phyloP scores from a whole-genome alignment of 1,140 invertebrate species.

The Pollicipes pollicipes region DNA sequence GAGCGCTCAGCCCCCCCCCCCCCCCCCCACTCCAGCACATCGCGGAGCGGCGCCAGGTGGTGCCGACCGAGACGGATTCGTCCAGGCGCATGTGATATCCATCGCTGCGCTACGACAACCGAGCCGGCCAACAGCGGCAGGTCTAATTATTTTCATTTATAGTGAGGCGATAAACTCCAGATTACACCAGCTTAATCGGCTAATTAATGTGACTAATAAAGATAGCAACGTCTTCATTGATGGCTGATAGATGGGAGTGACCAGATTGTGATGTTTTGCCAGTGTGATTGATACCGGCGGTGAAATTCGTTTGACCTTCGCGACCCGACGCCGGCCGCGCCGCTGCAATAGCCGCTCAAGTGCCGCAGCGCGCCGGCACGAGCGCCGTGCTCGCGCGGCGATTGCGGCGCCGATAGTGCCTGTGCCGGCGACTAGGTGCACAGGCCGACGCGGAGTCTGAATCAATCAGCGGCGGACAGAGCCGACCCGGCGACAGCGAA shows the following conservation, averaged over 20 bases:
- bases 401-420: background rate
- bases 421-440: background rate
- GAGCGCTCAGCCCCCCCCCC: no score
- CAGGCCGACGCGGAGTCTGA: background rate
- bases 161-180: background rate
- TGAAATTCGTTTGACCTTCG: background rate
- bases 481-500: no score
- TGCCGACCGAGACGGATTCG: no score
- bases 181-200: background rate
- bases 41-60: no score
- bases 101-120: no score
- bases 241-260: background rate
- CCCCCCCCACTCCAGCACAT: no score
- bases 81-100: no score
- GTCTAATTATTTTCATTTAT: conserved; percentile 1
- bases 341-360: background rate
- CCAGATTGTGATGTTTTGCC: background rate
- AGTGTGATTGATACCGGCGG: background rate
- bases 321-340: background rate
- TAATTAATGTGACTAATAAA: background rate
- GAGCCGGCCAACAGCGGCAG: background rate
- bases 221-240: background rate
- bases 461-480: background rate
- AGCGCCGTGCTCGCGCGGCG: no score
- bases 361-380: no score